These are phyloP conservation scores for Argopecten irradians DNA, from an alignment of 1,140 invertebrate species.

Conservation along the genomic window DNA sequence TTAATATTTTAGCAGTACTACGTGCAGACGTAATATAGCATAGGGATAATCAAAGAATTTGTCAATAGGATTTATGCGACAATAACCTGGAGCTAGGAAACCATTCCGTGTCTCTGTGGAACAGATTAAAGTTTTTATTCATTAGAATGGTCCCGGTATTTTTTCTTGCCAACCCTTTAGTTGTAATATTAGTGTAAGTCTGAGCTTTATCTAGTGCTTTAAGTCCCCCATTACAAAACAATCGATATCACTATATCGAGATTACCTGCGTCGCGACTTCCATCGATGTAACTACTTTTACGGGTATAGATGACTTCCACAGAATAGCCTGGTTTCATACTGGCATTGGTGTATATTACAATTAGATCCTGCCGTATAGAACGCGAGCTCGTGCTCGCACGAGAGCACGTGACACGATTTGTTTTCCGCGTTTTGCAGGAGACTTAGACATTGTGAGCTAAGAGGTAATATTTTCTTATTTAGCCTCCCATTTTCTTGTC, in stretches of 20 bases:
- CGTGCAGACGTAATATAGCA: neutral
- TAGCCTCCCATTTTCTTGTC: neutral
- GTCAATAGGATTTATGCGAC: neutral
- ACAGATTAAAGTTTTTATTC: neutral
- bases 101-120: neutral
- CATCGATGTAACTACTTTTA: neutral
- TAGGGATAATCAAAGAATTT: neutral
- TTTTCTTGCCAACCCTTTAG: neutral
- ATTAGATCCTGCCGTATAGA: neutral
- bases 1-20: neutral
- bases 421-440: constrained; percentile 14
- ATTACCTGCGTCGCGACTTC: neutral
- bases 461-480: neutral
- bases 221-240: neutral
- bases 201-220: neutral
- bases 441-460: neutral
- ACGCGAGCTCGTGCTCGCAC: constrained; percentile 13
- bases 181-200: neutral
- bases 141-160: neutral
- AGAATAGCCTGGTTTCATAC: neutral
- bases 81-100: neutral
- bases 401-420: constrained; percentile 1
- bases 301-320: neutral
- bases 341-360: neutral
- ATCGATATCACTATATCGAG: neutral